These are phyloP conservation scores for Salpingus planirostris DNA, from an alignment of 2,888 invertebrate genomes.

Conservation along the genomic window DNA sequence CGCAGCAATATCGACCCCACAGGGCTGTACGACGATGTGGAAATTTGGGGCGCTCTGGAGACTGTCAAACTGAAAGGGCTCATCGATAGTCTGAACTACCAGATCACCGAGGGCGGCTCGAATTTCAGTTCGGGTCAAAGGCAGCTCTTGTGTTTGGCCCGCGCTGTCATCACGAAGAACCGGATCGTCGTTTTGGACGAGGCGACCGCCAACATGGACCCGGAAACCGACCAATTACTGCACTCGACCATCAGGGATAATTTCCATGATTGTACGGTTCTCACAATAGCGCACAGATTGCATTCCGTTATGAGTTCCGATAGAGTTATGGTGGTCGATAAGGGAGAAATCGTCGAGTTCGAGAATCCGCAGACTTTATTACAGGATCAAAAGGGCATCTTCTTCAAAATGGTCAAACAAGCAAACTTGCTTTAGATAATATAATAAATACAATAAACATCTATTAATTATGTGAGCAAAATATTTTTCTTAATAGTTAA, in stretches of 20 bases:
- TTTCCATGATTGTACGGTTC: conserved; percentile 44
- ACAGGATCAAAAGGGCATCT: conserved; percentile 16
- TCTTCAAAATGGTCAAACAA: conserved; percentile 19
- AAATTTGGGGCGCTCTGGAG: conserved; percentile 23
- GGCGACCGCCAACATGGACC: conserved; percentile 48
- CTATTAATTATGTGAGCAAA: no score
- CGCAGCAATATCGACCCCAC: conserved; percentile 33
- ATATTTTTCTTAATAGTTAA: no score
- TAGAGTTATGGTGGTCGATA: conserved; percentile 45
- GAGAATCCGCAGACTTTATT: conserved; percentile 22
- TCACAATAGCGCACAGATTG: conserved; percentile 38
- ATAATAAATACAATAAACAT: no score
- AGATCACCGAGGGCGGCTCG: conserved; percentile 14
- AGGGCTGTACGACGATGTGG: conserved; percentile 17
- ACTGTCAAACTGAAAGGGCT: conserved; percentile 35
- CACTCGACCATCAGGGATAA: conserved; percentile 44
- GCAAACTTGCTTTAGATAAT: conserved; percentile 4
- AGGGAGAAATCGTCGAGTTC: conserved; percentile 37
- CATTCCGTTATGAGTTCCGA: conserved; percentile 50
- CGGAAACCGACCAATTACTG: conserved; percentile 44
- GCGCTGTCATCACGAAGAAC: conserved; percentile 44
- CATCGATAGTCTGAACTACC: conserved; percentile 26
- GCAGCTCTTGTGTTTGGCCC: conserved; percentile 47
- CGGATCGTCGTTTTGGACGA: conserved; percentile 47
- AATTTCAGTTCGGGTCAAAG: conserved; percentile 45